Conservation (phyloP, 2,888 invertebrate genomes). For the Drosophila gaucha region DNA sequence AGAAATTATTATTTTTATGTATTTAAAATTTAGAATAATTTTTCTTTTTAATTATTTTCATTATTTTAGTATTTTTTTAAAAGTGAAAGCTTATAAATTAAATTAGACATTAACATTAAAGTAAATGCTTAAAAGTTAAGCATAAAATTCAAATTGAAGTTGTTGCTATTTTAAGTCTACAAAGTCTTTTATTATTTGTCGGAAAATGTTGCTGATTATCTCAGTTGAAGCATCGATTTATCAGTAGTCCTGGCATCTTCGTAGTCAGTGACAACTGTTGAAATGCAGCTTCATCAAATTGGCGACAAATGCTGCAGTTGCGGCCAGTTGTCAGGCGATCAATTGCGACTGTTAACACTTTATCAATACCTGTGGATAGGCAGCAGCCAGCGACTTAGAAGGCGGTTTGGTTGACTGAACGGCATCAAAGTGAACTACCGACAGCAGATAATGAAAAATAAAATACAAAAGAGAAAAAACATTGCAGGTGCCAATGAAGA, state of each 20-base stretch:
- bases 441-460: constrained; percentile 52
- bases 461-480: constrained; percentile 20
- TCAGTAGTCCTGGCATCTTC: constrained; percentile 21
- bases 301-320: constrained; percentile 55
- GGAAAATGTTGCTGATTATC: constrained; percentile 28
- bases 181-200: constrained; percentile 20
- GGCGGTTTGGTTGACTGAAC: constrained; percentile 57
- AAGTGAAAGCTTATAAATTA: not conserved
- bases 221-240: constrained; percentile 39
- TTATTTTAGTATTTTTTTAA: too few relatives aligned
- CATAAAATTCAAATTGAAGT: not conserved
- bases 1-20: too few relatives aligned
- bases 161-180: not conserved
- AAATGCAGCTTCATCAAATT: constrained; percentile 50
- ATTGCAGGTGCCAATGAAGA: constrained; percentile 56
- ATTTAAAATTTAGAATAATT: too few relatives aligned
- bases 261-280: constrained; percentile 42
- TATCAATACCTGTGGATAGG: constrained; percentile 53
- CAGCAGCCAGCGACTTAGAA: constrained; percentile 44
- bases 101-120: too few relatives aligned
- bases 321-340: constrained; percentile 35
- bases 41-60: too few relatives aligned
- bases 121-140: not conserved
- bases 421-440: constrained; percentile 57
- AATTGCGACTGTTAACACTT: constrained; percentile 56